Base-by-base conservation (phyloP, 2,113 vertebrate genomes). In the Nerophis lumbriciformis region DNA sequence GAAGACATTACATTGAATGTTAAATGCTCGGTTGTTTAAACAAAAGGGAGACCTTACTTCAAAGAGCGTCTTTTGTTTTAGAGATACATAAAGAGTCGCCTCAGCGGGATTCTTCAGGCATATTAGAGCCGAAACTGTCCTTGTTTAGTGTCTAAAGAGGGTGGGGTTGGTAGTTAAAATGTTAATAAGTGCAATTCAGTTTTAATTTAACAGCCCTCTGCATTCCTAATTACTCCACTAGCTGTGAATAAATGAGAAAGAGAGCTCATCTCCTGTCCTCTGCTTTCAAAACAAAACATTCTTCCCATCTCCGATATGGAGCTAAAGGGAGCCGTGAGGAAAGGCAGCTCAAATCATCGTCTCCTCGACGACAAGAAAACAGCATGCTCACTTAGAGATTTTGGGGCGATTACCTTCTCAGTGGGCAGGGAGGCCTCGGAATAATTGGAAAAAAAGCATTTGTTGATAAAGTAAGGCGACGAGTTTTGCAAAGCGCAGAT, bases 151-250 rank as follows among this genome's bases (percentile, higher is more conserved):
- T 85, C 80, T 81, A 85, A 89, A 88, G 86, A 88, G 87, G 90
- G 89, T 89, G 89, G 89, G 87, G 87, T 87, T 91, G 84, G 88
- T 90, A 89, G 87, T 90, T 90, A 90, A 88, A 91, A 90, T 90
- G 89, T 90, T 90, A 91, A 92, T 90, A 90, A 90, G 89, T 88
- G 89, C 88, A 90, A 90, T 90, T 86, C 88, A 88, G 81, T 91
- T 90, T 91, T 91, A 90, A 90, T 91, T 91, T 90, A 90, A 90
- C 90, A 89, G 89, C 87, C 85, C 82, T 89, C 85, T 91, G 90
- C 88, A 91, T 90, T 90, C 89, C 89, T 90, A 90, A 91, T 91
- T 89, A 91, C 88, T 89, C 78, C 88, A 90, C 85, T 88, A 88
- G 84, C 89, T 89, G 90, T 88, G 90, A 90, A 88, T 90, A 90